Evolutionary conservation across 2,113 vertebrate genomes (phyloP).

Genomic region (Pseudopodoces humilis): DNA sequence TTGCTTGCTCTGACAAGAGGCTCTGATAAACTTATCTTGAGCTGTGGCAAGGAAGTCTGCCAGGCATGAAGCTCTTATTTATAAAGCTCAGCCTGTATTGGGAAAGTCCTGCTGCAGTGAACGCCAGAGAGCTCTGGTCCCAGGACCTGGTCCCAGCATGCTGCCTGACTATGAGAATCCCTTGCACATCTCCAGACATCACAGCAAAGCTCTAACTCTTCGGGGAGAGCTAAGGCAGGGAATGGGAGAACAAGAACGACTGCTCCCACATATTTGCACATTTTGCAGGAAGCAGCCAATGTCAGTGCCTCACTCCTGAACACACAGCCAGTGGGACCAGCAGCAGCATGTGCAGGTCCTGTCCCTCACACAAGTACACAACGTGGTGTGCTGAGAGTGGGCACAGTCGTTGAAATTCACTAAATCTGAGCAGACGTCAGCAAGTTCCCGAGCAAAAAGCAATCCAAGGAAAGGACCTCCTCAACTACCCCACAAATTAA

Average conservation of each 20-base stretch:
- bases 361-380: neutral
- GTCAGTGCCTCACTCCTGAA: neutral
- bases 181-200: neutral
- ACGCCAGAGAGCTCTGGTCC: neutral
- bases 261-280: neutral
- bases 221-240: neutral
- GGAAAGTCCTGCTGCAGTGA: neutral
- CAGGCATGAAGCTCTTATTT: neutral
- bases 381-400: accelerated
- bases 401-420: neutral
- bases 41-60: neutral
- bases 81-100: neutral
- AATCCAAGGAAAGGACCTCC: neutral
- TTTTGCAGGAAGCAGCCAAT: neutral
- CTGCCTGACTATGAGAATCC: neutral
- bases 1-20: conserved; percentile 1
- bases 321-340: neutral
- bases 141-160: neutral
- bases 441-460: neutral
- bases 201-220: neutral
- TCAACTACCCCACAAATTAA: neutral
- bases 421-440: neutral
- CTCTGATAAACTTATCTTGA: conserved; percentile 3
- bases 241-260: neutral
- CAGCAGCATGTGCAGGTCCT: neutral